Percentiles rank a stretch among this genome's conserved stretches.
phyloP scores from a whole-genome alignment of 2,797 vertebrate species.

The Hipposideros larvatus region DNA sequence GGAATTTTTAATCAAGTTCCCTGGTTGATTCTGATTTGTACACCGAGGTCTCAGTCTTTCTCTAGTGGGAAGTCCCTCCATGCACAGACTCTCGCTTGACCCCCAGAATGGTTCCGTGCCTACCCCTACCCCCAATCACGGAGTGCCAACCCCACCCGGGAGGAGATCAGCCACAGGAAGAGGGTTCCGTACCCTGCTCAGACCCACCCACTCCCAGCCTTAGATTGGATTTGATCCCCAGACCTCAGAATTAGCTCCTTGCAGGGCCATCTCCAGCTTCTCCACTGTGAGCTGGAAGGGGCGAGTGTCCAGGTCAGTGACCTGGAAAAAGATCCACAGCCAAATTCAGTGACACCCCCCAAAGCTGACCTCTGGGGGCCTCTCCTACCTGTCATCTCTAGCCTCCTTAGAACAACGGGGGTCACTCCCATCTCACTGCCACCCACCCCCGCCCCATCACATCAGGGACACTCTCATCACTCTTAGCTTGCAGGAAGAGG shows the following conservation, averaged over 20 bases:
- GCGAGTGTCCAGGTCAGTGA: conserved; percentile 88
- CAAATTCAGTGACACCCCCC: background rate
- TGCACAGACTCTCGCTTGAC: background rate
- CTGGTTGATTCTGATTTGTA: background rate
- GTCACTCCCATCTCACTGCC: background rate
- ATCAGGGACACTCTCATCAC: background rate
- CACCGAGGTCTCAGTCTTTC: background rate
- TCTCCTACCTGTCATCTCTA: background rate
- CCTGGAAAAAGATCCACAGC: conserved; percentile 86
- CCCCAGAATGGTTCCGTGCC: background rate
- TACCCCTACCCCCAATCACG: rapidly evolving
- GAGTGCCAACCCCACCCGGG: background rate
- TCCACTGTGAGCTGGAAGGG: conserved; percentile 96
- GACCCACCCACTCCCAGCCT: background rate
- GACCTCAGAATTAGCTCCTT: conserved; percentile 93
- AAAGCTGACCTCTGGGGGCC: background rate
- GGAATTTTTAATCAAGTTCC: background rate
- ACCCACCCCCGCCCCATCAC: too few species aligned
- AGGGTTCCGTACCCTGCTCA: background rate
- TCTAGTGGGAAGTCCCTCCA: background rate
- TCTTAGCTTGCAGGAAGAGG: background rate
- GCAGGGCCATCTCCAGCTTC: conserved; percentile 93
- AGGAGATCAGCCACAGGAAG: background rate
- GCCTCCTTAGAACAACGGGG: background rate
- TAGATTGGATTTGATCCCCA: background rate